These are phyloP conservation scores for Bagarius yarrelli DNA, from an alignment of 2,113 vertebrate species.

Conservation along the genomic window DNA sequence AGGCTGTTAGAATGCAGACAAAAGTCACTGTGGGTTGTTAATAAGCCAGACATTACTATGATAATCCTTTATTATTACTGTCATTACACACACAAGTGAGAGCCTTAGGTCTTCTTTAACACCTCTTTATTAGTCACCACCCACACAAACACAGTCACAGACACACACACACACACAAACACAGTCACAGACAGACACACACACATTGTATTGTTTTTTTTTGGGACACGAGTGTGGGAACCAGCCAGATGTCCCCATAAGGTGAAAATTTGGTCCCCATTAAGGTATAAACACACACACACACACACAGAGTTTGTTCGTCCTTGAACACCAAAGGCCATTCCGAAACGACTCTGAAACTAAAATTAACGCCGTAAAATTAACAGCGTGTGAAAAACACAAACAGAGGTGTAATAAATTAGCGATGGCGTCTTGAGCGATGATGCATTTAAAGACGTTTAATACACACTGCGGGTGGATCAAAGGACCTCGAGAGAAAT, in stretches of 20 bases:
- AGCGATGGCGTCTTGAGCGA: not conserved
- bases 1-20: too few relatives aligned
- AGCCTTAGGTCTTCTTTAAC: too few relatives aligned
- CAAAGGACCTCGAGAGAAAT: not conserved
- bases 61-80: not conserved
- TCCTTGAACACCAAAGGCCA: conserved; percentile 3
- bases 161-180: too few relatives aligned
- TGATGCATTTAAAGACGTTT: not conserved
- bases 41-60: not conserved
- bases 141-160: too few relatives aligned
- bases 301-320: conserved; percentile 8
- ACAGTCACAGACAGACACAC: too few relatives aligned
- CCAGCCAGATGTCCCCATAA: not conserved
- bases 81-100: not conserved
- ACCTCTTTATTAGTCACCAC: too few relatives aligned
- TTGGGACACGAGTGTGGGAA: not conserved
- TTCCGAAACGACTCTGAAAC: not conserved
- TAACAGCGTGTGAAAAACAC: conserved; percentile 21
- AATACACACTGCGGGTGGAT: not conserved
- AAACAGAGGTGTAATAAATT: conserved; percentile 26
- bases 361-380: conserved; percentile 21
- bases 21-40: not conserved
- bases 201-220: too few relatives aligned
- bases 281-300: not conserved
- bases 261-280: not conserved